Base-by-base conservation (phyloP, 2,797 vertebrate genomes). In the Manis javanica region DNA sequence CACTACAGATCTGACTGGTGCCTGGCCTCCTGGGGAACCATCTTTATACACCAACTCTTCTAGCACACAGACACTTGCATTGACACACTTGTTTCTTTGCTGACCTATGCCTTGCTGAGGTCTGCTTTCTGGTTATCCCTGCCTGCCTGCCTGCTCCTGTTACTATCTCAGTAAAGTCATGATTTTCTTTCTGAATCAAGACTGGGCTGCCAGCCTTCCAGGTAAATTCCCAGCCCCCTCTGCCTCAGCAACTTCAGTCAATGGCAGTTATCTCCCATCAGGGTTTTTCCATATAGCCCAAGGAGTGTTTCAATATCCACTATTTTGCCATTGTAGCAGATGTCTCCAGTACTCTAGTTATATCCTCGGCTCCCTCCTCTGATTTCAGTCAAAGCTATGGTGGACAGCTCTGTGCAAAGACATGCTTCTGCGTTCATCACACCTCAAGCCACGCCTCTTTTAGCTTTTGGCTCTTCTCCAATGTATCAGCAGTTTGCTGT, bases 101-200 rank as follows among this genome's bases (percentile, higher is more conserved):
- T 87, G 37, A 37, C 64, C 7, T 68, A 39, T 74, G 49, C 69
- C 51, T 94, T 84, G 19, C 66, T 90, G 79, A 79, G 24, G 14
- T 78, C 42, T 69, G 24, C 15, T 51, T 59, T 77, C 23, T 64
- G 77, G 15, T 82, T 82, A 83, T 46, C 37, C 51, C 23, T 74
- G 42, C 16, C 87, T 55, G 42, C 16, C 87, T 55, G 26, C 72
- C 51, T 91, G 72, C 11, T 66, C 24, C 72, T 72, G 55, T 3
- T 26, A 23, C 49, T 66, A 61, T 87, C 16, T 83, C 42, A 53
- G 37, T 39, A 69, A 57, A 86, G 34, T 92, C 18, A 37, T 64
- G 19, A 21, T 59, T 68, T 91, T 84, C 71, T 78, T 89, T 69
- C 55, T 61, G 64, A 94, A 78, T 89, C 49, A 90, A 92, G 46